Evolutionary conservation across 2,797 vertebrate genomes (phyloP), one percentile per base, ranked within the genome.

Genomic region (Centropyge bicolor): DNA sequence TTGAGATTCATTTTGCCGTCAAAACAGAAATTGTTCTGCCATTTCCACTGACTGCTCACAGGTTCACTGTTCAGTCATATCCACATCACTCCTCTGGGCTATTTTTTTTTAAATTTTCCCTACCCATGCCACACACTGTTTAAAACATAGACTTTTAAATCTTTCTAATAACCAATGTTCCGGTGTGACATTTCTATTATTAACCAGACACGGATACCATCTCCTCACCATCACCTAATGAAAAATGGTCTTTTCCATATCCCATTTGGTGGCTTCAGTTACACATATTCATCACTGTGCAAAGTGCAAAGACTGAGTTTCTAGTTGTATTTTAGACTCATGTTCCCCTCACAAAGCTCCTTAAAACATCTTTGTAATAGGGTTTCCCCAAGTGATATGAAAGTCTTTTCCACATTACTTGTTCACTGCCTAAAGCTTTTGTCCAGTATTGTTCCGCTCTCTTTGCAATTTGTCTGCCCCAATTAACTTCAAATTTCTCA

Each of bases 131-230:
- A 65, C 48, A 60, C 65, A 82, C 62, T 51, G 59, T 79, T 80
- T 56, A 19, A 81, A 54, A 83, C 59, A 27, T 51, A 61, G 36
- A 62, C 57, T 61, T 60, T 43, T 11, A 73, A 74, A 76, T 77
- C 68, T 74, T 27, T 88, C 20, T 82, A 73, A 84, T 76, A 74
- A 74, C 80, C 63, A 45, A 22, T 76, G 35, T 81, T 84, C 81
- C 55, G 38, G 54, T 54, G 60, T 70, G 68, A 68, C 51, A 52
- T 74, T 74, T 88, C 65, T 84, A 82, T 87, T 86, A 84, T 82
- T 82, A 81, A 82, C 46, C 73, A 81, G 74, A 74, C 66, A 61
- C 35, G 11, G 59, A 83, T 66, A 78, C 81, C 52, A 78, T 87
- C 55, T 79, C 73, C 46, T 63, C 46, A 36, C 59, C 48, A 69